phyloP scores from a whole-genome alignment of 1,140 invertebrate genomes.

The Diploscapter pachys region DNA sequence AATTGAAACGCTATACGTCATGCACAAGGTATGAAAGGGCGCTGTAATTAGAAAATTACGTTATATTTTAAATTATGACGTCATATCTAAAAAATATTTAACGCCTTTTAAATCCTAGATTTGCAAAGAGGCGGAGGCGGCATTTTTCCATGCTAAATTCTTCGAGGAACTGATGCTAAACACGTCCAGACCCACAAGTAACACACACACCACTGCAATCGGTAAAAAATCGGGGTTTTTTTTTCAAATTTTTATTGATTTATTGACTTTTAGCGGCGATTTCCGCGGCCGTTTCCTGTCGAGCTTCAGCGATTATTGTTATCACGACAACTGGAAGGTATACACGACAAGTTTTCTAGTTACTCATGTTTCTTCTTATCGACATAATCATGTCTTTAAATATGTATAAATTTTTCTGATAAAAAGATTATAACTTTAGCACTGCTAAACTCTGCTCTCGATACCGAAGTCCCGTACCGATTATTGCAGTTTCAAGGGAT shows the following conservation, averaged over 20 bases:
- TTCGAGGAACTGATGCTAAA: slow-evolving; percentile 79
- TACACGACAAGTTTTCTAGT: not conserved
- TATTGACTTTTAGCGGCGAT: slow-evolving; percentile 74
- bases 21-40: slow-evolving; percentile 58
- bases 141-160: slow-evolving; percentile 86
- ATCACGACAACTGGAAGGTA: slow-evolving; percentile 85
- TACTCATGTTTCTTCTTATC: no score
- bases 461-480: slow-evolving; percentile 89
- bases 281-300: slow-evolving; percentile 84
- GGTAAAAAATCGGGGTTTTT: not conserved
- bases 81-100: not conserved
- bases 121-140: slow-evolving; percentile 94
- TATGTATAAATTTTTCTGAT: no score
- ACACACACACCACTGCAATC: slow-evolving; percentile 74
- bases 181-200: slow-evolving; percentile 75
- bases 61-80: slow-evolving; percentile 10
- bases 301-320: slow-evolving; percentile 81
- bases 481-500: slow-evolving; percentile 87
- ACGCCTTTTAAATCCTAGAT: slow-evolving; percentile 64
- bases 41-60: not conserved
- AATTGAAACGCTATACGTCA: slow-evolving; percentile 63
- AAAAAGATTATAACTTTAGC: not conserved
- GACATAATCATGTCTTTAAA: no score
- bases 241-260: not conserved
- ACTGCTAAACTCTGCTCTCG: slow-evolving; percentile 81